Percentiles rank a stretch among this genome's conserved stretches.
Conservation (phyloP, 2,888 invertebrate species). For the Erpobdella octoculata region DNA sequence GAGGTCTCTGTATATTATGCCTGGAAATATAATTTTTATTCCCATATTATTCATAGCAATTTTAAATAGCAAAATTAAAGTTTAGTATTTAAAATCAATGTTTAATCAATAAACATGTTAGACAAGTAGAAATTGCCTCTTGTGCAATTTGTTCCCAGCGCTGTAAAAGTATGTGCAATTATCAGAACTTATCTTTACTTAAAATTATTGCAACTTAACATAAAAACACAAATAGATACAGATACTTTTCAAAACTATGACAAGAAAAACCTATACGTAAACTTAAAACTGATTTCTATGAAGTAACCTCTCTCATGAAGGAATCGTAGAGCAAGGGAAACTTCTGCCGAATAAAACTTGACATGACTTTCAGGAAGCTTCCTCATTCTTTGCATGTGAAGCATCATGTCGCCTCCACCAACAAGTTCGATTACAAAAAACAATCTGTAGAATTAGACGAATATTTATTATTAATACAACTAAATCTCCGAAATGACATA, state of each 20-base stretch:
- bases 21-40: slow-evolving; percentile 48
- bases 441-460: too few species aligned
- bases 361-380: slow-evolving; percentile 88
- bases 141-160: too few species aligned
- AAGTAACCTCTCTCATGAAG: slow-evolving; percentile 77
- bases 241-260: background rate
- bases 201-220: too few species aligned
- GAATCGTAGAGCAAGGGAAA: slow-evolving; percentile 91
- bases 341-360: slow-evolving; percentile 97
- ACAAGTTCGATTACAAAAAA: slow-evolving; percentile 99
- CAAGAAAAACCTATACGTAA: background rate
- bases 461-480: too few species aligned
- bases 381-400: slow-evolving; percentile 97
- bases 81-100: too few species aligned
- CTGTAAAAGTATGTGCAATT: too few species aligned
- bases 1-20: slow-evolving; percentile 93
- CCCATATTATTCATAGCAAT: background rate
- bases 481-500: too few species aligned
- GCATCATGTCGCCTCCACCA: slow-evolving; percentile 89
- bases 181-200: too few species aligned
- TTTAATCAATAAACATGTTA: too few species aligned
- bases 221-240: background rate
- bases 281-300: too few species aligned
- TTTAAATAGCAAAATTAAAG: too few species aligned
- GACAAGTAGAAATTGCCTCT: too few species aligned